Evolutionary conservation across 1,140 invertebrate species (phyloP).

Genomic region (Panulirus ornatus): DNA sequence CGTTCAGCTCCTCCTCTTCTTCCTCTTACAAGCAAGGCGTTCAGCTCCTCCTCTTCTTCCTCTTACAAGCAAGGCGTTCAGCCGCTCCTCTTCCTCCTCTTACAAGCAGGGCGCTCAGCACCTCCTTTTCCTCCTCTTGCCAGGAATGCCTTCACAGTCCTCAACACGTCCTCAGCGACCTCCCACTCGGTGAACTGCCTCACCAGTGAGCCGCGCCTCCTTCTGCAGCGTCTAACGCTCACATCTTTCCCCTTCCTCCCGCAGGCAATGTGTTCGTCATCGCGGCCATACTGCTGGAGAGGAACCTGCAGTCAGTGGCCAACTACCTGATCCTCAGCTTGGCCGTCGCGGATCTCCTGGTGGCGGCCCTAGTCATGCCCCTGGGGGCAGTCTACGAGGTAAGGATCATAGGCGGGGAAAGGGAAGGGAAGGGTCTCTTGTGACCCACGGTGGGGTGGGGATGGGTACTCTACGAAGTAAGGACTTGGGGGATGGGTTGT

Average conservation of each 20-base stretch:
- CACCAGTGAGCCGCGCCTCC: too few relatives aligned
- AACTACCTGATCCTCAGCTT: slow-evolving; percentile 92
- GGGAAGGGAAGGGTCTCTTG: neutral
- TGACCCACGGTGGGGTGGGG: too few relatives aligned
- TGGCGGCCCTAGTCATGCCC: slow-evolving; percentile 92
- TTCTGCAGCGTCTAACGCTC: neutral
- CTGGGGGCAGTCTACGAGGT: slow-evolving; percentile 84
- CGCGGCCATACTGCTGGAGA: slow-evolving; percentile 93
- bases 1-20: too few relatives aligned
- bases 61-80: too few relatives aligned
- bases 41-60: too few relatives aligned
- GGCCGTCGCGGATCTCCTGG: slow-evolving; percentile 91
- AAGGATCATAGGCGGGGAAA: slow-evolving; percentile 63
- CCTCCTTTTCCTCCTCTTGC: neutral
- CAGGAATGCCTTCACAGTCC: neutral
- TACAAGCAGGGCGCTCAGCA: neutral
- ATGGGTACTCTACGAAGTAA: too few relatives aligned
- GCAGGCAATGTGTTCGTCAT: slow-evolving; percentile 96
- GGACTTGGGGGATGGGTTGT: too few relatives aligned
- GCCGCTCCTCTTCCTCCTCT: too few relatives aligned
- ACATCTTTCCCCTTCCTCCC: slow-evolving; percentile 65
- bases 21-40: too few relatives aligned
- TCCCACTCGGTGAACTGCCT: too few relatives aligned
- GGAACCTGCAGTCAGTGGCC: slow-evolving; percentile 91
- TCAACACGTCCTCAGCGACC: too few relatives aligned